A percentile compares a stretch with the other conserved stretches of the same genome.
These are phyloP conservation scores for Lasioglossum marginatum DNA, from an alignment of 2,888 invertebrate species.

Conservation along the genomic window DNA sequence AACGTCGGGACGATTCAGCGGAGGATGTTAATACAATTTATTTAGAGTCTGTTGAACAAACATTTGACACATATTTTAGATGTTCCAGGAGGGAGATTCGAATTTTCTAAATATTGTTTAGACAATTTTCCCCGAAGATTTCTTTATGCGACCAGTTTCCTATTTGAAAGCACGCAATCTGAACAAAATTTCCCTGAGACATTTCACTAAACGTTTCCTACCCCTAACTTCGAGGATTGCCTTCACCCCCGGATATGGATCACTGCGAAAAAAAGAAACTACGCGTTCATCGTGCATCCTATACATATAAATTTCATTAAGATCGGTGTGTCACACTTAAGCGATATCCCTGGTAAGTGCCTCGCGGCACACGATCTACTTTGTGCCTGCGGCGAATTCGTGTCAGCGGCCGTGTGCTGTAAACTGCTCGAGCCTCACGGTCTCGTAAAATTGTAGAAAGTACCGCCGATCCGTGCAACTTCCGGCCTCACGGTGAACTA, in stretches of 20 bases:
- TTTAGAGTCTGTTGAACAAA: not conserved
- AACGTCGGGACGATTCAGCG: not conserved
- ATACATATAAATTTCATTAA: not conserved
- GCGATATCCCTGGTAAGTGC: not conserved
- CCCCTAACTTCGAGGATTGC: not conserved
- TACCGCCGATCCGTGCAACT: conserved; percentile 43
- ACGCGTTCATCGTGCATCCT: not conserved
- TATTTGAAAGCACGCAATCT: not conserved
- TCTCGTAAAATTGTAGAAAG: conserved; percentile 58
- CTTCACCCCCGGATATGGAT: not conserved
- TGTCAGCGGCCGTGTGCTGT: conserved; percentile 13
- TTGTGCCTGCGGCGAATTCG: conserved; percentile 10
- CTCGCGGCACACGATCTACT: conserved; percentile 22
- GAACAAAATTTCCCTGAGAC: not conserved
- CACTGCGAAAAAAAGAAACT: not conserved
- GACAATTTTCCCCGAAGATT: not conserved
- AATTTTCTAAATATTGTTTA: not conserved
- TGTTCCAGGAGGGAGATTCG: not conserved
- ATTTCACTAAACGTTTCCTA: not conserved
- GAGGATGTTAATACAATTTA: not conserved
- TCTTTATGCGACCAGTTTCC: not conserved
- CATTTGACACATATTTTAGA: not conserved
- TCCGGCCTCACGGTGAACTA: conserved; percentile 44
- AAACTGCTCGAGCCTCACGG: conserved; percentile 12
- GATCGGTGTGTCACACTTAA: conserved; percentile 6